Evolutionary conservation across 2,797 vertebrate species (phyloP).

Genomic region (Sebastes steindachneri): DNA sequence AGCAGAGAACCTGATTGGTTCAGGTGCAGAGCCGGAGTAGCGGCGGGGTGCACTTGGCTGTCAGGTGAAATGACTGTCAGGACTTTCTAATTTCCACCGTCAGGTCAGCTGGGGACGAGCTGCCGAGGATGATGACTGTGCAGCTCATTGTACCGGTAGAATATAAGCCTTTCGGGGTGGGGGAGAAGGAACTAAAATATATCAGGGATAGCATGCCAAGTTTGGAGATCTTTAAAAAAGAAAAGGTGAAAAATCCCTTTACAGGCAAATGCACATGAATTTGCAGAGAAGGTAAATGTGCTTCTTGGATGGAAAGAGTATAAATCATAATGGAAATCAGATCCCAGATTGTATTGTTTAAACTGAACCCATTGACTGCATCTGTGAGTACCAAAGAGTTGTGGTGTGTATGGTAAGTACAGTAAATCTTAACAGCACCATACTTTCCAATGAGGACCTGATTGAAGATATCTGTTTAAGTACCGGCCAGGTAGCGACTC

Average conservation of each 20-base stretch:
- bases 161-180: background rate
- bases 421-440: conserved; percentile 47
- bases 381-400: conserved; percentile 51
- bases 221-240: background rate
- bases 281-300: conserved; percentile 4
- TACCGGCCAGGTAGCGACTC: conserved; percentile 55
- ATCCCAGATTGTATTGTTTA: conserved; percentile 7
- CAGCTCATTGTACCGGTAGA: background rate
- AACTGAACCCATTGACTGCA: background rate
- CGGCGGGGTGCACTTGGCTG: conserved; percentile 11
- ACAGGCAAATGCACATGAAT: conserved; percentile 22
- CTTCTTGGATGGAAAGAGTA: conserved; percentile 10
- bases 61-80: conserved; percentile 40
- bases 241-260: conserved; percentile 17
- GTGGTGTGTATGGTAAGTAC: conserved; percentile 40
- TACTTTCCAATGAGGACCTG: conserved; percentile 54
- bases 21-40: conserved; percentile 24
- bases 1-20: conserved; percentile 36
- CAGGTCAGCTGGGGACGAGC: conserved; percentile 15
- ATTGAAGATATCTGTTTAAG: conserved; percentile 40
- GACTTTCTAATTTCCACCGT: conserved; percentile 28
- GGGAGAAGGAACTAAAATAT: background rate
- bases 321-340: conserved; percentile 35
- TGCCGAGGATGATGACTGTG: background rate
- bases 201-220: background rate